These are phyloP conservation scores for Pentamera pediparva DNA, from an alignment of 53 echinoderm and acorn worm genomes.

Conservation along the genomic window DNA sequence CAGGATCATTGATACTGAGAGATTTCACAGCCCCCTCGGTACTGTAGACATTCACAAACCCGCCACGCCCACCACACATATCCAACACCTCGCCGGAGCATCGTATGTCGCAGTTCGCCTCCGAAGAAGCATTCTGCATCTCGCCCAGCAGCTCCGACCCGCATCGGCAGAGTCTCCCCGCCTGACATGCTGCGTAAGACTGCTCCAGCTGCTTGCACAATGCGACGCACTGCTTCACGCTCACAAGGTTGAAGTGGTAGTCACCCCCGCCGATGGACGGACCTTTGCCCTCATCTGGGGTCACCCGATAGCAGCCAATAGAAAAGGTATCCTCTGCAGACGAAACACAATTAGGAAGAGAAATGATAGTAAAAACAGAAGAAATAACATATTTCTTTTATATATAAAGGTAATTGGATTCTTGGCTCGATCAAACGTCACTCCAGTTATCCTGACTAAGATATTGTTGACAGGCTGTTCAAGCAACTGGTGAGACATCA, in stretches of 20 bases:
- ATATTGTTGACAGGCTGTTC: too few relatives aligned
- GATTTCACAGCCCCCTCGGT: constrained; percentile 62
- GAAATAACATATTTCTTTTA: too few relatives aligned
- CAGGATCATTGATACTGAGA: constrained; percentile 50
- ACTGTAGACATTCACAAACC: constrained; percentile 49
- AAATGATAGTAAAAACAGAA: too few relatives aligned
- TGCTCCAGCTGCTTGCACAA: constrained; percentile 56
- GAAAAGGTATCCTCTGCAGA: constrained; percentile 51
- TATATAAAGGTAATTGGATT: too few relatives aligned
- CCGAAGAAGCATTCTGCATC: constrained; percentile 36
- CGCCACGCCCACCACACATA: constrained; percentile 59
- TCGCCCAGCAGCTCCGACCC: constrained; percentile 33
- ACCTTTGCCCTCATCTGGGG: constrained; percentile 39
- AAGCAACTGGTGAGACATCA: too few relatives aligned
- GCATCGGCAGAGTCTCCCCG: constrained; percentile 57
- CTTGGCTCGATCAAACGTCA: too few relatives aligned
- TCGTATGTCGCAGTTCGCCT: constrained; percentile 35
- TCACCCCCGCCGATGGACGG: constrained; percentile 53
- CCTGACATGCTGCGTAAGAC: constrained; percentile 54
- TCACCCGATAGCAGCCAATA: constrained; percentile 61
- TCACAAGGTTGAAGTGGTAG: constrained; percentile 49
- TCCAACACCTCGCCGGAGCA: constrained; percentile 50
- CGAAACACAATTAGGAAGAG: neutral
- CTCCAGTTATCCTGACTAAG: too few relatives aligned
- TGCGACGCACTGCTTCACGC: constrained; percentile 58